A percentile compares a stretch with the other conserved stretches of the same genome.
These are phyloP conservation scores for Cremastinae sp. DNA, from an alignment of 2,888 invertebrate genomes.

Conservation along the genomic window DNA sequence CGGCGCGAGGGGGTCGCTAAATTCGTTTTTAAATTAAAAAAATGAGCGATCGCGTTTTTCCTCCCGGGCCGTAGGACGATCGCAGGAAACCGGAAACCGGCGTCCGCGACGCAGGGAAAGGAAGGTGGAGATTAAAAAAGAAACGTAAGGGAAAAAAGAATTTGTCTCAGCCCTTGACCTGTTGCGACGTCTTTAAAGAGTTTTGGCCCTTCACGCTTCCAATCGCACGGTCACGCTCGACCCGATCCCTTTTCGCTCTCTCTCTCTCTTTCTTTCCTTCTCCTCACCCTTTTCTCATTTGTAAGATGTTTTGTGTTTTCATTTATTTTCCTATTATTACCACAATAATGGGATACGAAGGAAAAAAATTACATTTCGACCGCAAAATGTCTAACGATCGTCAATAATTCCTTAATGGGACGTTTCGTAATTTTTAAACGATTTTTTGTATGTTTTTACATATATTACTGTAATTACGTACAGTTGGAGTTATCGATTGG, in stretches of 20 bases:
- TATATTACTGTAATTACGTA: no score
- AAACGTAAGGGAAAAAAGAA: slow-evolving; percentile 1
- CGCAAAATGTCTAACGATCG: neutral
- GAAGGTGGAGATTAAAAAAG: slow-evolving; percentile 3
- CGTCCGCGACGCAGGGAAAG: slow-evolving; percentile 35
- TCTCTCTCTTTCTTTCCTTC: slow-evolving; percentile 1
- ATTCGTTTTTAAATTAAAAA: slow-evolving; percentile 29
- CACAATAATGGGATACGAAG: no score
- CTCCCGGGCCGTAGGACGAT: no score
- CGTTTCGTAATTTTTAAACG: no score
- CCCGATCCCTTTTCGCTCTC: slow-evolving; percentile 8
- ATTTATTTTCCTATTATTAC: neutral
- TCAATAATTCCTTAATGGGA: no score
- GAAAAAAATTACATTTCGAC: neutral
- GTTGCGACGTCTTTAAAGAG: slow-evolving; percentile 12
- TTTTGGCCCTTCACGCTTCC: slow-evolving; percentile 34
- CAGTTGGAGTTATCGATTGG: no score
- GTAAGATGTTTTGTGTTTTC: neutral
- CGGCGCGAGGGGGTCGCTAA: neutral
- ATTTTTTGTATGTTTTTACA: no score
- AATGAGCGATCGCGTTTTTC: slow-evolving; percentile 1
- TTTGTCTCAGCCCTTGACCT: slow-evolving; percentile 27
- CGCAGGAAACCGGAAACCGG: slow-evolving; percentile 53
- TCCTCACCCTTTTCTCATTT: neutral
- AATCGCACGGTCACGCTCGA: slow-evolving; percentile 29